Percentiles rank a stretch among this genome's conserved stretches.
phyloP scores from a whole-genome alignment of 1,140 invertebrate species.

The Pinna nobilis region DNA sequence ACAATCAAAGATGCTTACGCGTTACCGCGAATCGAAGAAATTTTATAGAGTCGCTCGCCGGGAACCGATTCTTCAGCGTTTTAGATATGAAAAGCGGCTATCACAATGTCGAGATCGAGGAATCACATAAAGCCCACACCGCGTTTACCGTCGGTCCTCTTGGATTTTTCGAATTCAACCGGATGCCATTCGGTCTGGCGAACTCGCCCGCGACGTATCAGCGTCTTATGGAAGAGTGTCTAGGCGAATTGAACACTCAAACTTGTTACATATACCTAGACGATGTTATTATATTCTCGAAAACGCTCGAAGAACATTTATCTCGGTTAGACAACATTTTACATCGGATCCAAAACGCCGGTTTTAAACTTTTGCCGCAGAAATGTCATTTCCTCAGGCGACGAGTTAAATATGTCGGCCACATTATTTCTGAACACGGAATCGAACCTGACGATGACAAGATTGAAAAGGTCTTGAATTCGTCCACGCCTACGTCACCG shows the following conservation, averaged over 20 bases:
- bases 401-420: slow-evolving; percentile 51
- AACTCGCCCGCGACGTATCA: slow-evolving; percentile 53
- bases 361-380: slow-evolving; percentile 32
- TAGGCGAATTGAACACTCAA: slow-evolving; percentile 36
- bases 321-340: slow-evolving; percentile 52
- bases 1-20: slow-evolving; percentile 1
- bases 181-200: slow-evolving; percentile 47
- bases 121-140: slow-evolving; percentile 32
- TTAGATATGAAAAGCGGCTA: slow-evolving; percentile 43
- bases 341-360: slow-evolving; percentile 38
- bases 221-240: slow-evolving; percentile 46
- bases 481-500: slow-evolving; percentile 12
- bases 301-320: slow-evolving; percentile 29
- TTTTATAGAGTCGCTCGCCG: background rate
- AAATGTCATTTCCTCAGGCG: slow-evolving; percentile 44
- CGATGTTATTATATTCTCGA: slow-evolving; percentile 45
- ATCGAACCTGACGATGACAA: slow-evolving; percentile 36
- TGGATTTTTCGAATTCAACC: slow-evolving; percentile 37
- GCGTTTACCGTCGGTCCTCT: slow-evolving; percentile 36
- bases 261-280: slow-evolving; percentile 47
- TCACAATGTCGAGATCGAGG: slow-evolving; percentile 71
- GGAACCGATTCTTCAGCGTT: slow-evolving; percentile 4
- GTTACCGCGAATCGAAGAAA: slow-evolving; percentile 3
- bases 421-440: slow-evolving; percentile 37
- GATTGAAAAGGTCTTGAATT: slow-evolving; percentile 15